phyloP scores from a whole-genome alignment of 2,888 invertebrate genomes.

The Dromius quadrimaculatus region DNA sequence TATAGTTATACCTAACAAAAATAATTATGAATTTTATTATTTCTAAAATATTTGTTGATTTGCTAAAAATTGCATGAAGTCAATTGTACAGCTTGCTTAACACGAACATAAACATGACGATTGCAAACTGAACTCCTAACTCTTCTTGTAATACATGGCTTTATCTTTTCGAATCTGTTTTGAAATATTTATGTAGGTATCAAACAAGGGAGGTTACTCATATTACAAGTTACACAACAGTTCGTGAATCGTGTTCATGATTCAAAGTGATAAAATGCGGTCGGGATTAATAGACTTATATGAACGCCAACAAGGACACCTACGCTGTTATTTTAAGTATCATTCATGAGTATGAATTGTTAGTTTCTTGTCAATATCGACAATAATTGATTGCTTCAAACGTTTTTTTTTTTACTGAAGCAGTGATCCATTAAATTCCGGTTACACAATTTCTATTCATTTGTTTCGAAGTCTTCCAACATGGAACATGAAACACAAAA shows the following conservation, averaged over 20 bases:
- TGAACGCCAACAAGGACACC: not conserved
- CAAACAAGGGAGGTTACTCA: not conserved
- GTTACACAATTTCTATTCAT: constrained; percentile 17
- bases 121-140: no score
- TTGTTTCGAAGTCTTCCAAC: not conserved
- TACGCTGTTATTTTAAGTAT: constrained; percentile 4
- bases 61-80: no score
- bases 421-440: constrained; percentile 25
- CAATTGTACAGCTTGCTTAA: no score
- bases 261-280: constrained; percentile 46
- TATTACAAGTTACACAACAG: constrained; percentile 4
- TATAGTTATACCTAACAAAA: no score
- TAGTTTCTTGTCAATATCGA: constrained; percentile 2
- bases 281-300: constrained; percentile 14
- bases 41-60: no score
- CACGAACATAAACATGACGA: no score
- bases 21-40: no score
- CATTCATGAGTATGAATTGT: constrained; percentile 2
- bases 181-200: constrained; percentile 6
- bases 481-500: no score
- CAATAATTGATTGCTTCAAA: no score
- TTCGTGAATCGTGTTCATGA: constrained; percentile 31
- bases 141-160: no score
- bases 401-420: no score
- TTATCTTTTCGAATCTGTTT: constrained; percentile 17